These are phyloP conservation scores for Ctenoplectra terminalis DNA, from an alignment of 1,140 invertebrate genomes.

Conservation along the genomic window DNA sequence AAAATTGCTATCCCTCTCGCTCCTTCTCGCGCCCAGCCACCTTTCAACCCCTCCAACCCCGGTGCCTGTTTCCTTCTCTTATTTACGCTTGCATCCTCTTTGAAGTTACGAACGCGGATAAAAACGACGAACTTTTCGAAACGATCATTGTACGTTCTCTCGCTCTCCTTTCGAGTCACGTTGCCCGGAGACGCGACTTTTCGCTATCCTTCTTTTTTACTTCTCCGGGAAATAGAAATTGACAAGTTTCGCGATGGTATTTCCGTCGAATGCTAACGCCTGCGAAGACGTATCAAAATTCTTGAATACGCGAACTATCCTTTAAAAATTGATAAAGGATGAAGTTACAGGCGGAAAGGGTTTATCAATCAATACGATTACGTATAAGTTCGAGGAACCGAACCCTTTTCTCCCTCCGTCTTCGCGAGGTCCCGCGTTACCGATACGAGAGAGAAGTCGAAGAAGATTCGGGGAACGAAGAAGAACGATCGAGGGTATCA, in stretches of 20 bases:
- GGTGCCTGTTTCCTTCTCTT: constrained; percentile 48
- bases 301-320: too few relatives aligned
- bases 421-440: constrained; percentile 30
- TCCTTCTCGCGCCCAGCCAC: background rate
- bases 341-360: too few relatives aligned
- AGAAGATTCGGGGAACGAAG: constrained; percentile 32
- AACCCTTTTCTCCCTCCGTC: too few relatives aligned
- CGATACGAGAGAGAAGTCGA: constrained; percentile 28
- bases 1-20: constrained; percentile 66
- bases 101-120: constrained; percentile 58
- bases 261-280: background rate
- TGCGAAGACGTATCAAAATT: too few relatives aligned
- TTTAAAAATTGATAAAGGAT: too few relatives aligned
- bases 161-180: constrained; percentile 26
- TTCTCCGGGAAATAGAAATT: constrained; percentile 12
- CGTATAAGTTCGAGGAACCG: too few relatives aligned
- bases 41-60: background rate
- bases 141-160: constrained; percentile 30
- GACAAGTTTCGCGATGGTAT: background rate
- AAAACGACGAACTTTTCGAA: constrained; percentile 66
- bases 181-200: background rate
- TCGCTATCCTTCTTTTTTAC: background rate
- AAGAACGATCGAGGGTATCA: constrained; percentile 74
- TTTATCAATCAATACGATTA: too few relatives aligned
- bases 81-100: constrained; percentile 59